These are phyloP conservation scores for Nephotettix cincticeps DNA, from an alignment of 1,140 invertebrate species.

Conservation along the genomic window DNA sequence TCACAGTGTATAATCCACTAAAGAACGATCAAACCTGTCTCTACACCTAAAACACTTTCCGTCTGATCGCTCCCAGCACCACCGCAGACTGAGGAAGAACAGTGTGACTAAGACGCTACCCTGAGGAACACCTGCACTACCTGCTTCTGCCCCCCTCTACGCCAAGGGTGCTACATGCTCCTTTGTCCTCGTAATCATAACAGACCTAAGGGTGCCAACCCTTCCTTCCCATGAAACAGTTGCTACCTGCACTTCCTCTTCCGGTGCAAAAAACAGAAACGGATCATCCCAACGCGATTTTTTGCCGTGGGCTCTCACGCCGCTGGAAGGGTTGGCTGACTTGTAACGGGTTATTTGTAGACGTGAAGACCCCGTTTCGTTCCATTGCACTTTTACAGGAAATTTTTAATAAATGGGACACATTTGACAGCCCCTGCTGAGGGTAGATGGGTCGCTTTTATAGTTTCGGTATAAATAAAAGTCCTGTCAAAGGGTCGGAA, in stretches of 20 bases:
- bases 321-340: slow-evolving; percentile 1
- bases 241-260: neutral
- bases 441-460: neutral
- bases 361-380: neutral
- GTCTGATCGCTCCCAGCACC: too few relatives aligned
- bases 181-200: slow-evolving; percentile 12
- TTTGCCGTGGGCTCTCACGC: neutral
- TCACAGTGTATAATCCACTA: too few relatives aligned
- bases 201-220: slow-evolving; percentile 11
- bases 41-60: too few relatives aligned
- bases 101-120: too few relatives aligned
- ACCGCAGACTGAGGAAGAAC: too few relatives aligned
- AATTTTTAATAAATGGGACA: slow-evolving; percentile 22
- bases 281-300: slow-evolving; percentile 7
- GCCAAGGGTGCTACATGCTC: neutral
- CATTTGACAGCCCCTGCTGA: neutral
- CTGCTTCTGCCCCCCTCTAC: neutral
- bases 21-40: too few relatives aligned
- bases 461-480: neutral
- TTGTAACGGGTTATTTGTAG: slow-evolving; percentile 15
- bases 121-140: slow-evolving; percentile 10
- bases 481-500: neutral
- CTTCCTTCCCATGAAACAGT: slow-evolving; percentile 21
- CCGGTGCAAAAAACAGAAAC: neutral
- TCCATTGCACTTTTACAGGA: slow-evolving; percentile 16